Conservation (phyloP, 1,140 invertebrate species). For the Hylyphantes graminicola region DNA sequence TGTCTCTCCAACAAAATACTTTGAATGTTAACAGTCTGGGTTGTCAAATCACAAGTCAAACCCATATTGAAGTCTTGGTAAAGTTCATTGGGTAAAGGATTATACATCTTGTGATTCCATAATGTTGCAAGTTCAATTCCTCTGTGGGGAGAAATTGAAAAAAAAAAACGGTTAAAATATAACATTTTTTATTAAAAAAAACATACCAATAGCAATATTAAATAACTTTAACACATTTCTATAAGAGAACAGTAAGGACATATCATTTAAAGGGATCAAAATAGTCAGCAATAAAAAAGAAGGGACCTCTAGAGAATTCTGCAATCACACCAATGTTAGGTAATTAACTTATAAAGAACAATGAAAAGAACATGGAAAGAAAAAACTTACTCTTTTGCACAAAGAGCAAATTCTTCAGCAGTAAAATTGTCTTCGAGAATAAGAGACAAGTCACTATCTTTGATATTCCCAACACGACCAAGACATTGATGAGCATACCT, state of each 20-base stretch:
- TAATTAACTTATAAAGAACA: too few species aligned
- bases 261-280: too few species aligned
- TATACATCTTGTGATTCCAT: conserved; percentile 1
- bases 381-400: conserved; percentile 21
- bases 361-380: neutral
- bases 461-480: conserved; percentile 22
- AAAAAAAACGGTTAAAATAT: too few species aligned
- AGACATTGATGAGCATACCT: conserved; percentile 59
- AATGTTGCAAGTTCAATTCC: neutral
- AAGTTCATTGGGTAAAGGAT: neutral
- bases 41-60: conserved; percentile 38
- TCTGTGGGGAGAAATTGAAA: conserved; percentile 15
- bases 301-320: too few species aligned
- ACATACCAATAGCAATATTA: too few species aligned
- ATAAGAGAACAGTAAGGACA: too few species aligned
- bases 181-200: too few species aligned
- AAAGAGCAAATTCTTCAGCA: neutral
- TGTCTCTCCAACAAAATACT: conserved; percentile 56
- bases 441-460: neutral
- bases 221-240: too few species aligned
- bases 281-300: too few species aligned
- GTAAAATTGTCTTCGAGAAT: neutral
- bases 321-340: too few species aligned
- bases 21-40: conserved; percentile 59
- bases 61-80: neutral